Evolutionary conservation across 2,888 invertebrate species (phyloP).

Genomic region (Yponomeuta cagnagella): DNA sequence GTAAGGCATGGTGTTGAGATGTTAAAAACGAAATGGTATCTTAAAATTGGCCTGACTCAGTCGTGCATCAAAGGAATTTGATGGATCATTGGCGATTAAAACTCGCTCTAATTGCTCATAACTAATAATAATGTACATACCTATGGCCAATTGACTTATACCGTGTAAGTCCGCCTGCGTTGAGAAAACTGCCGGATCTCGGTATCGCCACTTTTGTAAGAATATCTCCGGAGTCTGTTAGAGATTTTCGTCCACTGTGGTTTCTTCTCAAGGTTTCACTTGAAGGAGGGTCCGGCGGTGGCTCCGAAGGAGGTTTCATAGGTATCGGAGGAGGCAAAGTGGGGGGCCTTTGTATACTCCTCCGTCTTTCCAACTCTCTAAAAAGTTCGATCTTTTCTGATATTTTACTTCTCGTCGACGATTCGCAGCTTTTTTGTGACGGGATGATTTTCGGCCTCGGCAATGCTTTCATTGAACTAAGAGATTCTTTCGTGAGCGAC

Average conservation of each 20-base stretch:
- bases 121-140: conserved; percentile 45
- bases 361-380: conserved; percentile 63
- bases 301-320: conserved; percentile 46
- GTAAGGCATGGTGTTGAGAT: conserved; percentile 19
- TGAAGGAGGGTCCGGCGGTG: conserved; percentile 36
- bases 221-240: conserved; percentile 83
- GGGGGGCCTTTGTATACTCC: conserved; percentile 65
- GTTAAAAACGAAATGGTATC: conserved; percentile 42
- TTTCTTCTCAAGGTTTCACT: conserved; percentile 62
- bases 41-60: conserved; percentile 12
- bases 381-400: conserved; percentile 71
- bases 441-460: neutral
- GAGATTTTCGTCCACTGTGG: conserved; percentile 65
- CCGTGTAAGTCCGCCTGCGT: conserved; percentile 84
- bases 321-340: conserved; percentile 68
- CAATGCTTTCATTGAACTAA: conserved; percentile 24
- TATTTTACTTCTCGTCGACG: conserved; percentile 66
- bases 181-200: conserved; percentile 89
- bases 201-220: conserved; percentile 91
- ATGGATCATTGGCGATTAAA: neutral
- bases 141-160: conserved; percentile 83
- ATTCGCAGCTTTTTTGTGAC: conserved; percentile 49
- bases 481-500: conserved; percentile 41
- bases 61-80: conserved; percentile 32
- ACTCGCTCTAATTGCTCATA: neutral